phyloP scores from a whole-genome alignment of 2,888 invertebrate genomes.

The Drosophila villosipedis region DNA sequence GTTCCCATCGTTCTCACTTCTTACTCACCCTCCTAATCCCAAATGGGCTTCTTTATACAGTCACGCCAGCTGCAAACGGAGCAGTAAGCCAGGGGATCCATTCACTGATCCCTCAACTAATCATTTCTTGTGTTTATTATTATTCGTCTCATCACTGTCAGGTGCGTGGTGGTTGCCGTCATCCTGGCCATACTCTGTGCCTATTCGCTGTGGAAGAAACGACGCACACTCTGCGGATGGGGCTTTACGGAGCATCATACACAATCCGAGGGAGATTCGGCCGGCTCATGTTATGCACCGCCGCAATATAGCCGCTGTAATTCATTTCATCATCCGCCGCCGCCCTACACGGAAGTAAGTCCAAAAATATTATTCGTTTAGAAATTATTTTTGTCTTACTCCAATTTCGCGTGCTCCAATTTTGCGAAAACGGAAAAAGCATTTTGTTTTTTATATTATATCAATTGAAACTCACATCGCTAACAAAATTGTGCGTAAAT shows the following conservation, averaged over 20 bases:
- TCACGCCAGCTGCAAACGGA: constrained; percentile 73
- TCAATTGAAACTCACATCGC: not conserved
- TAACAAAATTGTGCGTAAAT: not conserved
- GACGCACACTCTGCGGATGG: constrained; percentile 86
- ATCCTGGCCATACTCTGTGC: constrained; percentile 90
- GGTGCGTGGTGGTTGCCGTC: constrained; percentile 89
- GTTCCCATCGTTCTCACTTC: not conserved
- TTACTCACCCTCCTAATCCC: not conserved
- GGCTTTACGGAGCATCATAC: constrained; percentile 86
- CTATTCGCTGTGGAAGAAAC: constrained; percentile 88
- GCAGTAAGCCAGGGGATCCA: constrained; percentile 58
- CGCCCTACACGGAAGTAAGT: constrained; percentile 93
- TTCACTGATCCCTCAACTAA: not conserved
- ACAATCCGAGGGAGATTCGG: constrained; percentile 91
- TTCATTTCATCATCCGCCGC: constrained; percentile 93
- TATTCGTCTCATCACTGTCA: constrained; percentile 66
- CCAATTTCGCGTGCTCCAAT: not conserved
- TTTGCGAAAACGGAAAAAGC: not conserved
- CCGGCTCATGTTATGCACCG: constrained; percentile 92
- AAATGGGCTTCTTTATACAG: constrained; percentile 76
- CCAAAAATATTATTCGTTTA: not conserved
- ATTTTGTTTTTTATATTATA: not conserved
- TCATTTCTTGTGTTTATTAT: not conserved
- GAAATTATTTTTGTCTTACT: not conserved
- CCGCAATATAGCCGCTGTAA: constrained; percentile 94